Conservation (phyloP, 1,140 invertebrate genomes). For the Adoxophyes honmai region DNA sequence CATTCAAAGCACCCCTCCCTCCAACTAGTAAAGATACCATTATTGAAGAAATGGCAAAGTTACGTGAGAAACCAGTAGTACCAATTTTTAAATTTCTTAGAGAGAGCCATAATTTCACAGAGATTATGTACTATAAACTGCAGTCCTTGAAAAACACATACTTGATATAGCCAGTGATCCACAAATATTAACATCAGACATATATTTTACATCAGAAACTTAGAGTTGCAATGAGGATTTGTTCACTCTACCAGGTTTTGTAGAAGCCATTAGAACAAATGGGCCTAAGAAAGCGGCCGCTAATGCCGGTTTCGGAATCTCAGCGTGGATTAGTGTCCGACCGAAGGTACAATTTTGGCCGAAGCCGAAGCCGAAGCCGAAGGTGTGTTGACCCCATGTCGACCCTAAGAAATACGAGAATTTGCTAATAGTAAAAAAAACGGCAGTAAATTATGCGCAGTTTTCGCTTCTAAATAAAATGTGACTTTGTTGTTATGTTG, state of each 20-base stretch:
- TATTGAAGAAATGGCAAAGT: not conserved
- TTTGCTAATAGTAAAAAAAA: too few species aligned
- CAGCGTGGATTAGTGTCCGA: too few species aligned
- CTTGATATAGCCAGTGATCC: conserved; percentile 1
- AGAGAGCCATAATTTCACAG: not conserved
- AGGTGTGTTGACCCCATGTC: too few species aligned
- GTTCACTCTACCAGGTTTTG: not conserved
- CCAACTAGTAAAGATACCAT: not conserved
- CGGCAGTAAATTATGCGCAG: too few species aligned
- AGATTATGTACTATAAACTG: conserved; percentile 4
- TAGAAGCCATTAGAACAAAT: not conserved
- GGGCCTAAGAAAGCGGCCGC: not conserved
- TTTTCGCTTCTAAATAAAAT: too few species aligned
- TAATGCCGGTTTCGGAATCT: not conserved
- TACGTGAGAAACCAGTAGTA: not conserved
- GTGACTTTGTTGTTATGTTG: too few species aligned
- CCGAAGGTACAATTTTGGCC: too few species aligned
- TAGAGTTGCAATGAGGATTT: not conserved
- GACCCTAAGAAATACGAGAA: too few species aligned
- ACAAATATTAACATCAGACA: not conserved
- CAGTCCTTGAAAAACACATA: conserved; percentile 1
- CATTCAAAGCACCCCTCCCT: not conserved
- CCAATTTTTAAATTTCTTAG: not conserved
- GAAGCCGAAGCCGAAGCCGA: too few species aligned
- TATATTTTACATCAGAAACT: conserved; percentile 5